Conservation (phyloP, 2,888 invertebrate genomes). For the Ormyrus pomaceus region DNA sequence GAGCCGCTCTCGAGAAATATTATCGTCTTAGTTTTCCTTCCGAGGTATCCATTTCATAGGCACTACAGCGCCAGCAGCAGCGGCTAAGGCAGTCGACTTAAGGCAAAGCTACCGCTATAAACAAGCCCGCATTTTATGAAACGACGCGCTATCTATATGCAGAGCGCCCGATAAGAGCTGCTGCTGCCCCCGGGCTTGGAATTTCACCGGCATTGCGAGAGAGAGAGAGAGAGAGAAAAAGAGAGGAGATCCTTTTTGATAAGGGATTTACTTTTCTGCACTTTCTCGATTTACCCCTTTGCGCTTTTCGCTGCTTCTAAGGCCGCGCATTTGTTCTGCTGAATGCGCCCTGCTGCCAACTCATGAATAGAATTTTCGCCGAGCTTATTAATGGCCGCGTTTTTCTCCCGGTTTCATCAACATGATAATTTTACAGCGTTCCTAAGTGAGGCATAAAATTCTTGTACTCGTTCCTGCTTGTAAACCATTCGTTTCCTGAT, state of each 20-base stretch:
- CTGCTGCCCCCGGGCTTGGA: conserved; percentile 36
- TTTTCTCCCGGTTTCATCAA: background rate
- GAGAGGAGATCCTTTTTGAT: conserved; percentile 12
- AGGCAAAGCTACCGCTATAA: conserved; percentile 62
- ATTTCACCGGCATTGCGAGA: conserved; percentile 12
- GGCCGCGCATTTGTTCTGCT: background rate
- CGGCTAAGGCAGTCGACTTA: conserved; percentile 62
- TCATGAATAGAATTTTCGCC: conserved; percentile 13
- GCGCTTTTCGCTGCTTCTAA: background rate
- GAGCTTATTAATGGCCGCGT: background rate
- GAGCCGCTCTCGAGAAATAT: conserved; percentile 65
- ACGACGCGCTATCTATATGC: conserved; percentile 59
- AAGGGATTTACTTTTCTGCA: conserved; percentile 42
- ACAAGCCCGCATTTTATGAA: conserved; percentile 64
- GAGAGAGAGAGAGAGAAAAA: background rate
- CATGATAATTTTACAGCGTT: background rate
- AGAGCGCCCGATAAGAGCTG: conserved; percentile 60
- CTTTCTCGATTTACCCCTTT: conserved; percentile 29
- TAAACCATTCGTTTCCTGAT: too few relatives aligned
- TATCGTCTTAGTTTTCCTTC: conserved; percentile 66
- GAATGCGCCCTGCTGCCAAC: background rate
- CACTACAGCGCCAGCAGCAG: conserved; percentile 55
- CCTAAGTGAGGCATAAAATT: too few relatives aligned
- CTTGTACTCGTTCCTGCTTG: background rate
- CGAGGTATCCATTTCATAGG: conserved; percentile 61